A percentile compares a stretch with the other conserved stretches of the same genome.
These are phyloP conservation scores for Paraplagusia blochii DNA, from an alignment of 2,113 vertebrate genomes.

Conservation along the genomic window DNA sequence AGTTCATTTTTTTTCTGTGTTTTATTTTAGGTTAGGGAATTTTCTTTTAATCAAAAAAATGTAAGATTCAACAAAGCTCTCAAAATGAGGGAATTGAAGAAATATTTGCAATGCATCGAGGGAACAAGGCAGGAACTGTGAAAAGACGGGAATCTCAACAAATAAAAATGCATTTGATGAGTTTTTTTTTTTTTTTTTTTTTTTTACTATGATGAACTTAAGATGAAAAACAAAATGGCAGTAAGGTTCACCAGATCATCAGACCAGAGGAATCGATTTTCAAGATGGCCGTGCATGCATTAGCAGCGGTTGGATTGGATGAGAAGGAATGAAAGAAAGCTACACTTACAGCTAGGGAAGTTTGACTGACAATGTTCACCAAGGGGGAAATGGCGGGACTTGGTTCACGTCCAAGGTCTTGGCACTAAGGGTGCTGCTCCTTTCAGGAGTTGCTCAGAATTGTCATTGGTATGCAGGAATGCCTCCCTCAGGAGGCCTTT, in stretches of 20 bases:
- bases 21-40: no score
- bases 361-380: conserved; percentile 27
- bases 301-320: not conserved
- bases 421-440: conserved; percentile 38
- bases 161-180: no score
- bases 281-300: conserved; percentile 45
- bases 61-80: no score
- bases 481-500: conserved; percentile 57
- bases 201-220: conserved; percentile 12
- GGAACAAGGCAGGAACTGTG: no score
- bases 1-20: no score
- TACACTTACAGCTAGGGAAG: not conserved
- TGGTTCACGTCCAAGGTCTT: conserved; percentile 56
- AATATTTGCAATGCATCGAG: no score
- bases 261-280: conserved; percentile 12
- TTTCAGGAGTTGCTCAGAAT: conserved; percentile 58
- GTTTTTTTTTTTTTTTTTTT: not conserved
- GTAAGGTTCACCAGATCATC: conserved; percentile 1
- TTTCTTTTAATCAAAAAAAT: no score
- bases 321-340: not conserved
- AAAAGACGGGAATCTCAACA: no score
- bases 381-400: conserved; percentile 42
- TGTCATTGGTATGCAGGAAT: conserved; percentile 73
- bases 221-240: conserved; percentile 52
- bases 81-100: no score